Evolutionary conservation across 2,888 invertebrate species (phyloP).

Genomic region (Calliopum simillimum): DNA sequence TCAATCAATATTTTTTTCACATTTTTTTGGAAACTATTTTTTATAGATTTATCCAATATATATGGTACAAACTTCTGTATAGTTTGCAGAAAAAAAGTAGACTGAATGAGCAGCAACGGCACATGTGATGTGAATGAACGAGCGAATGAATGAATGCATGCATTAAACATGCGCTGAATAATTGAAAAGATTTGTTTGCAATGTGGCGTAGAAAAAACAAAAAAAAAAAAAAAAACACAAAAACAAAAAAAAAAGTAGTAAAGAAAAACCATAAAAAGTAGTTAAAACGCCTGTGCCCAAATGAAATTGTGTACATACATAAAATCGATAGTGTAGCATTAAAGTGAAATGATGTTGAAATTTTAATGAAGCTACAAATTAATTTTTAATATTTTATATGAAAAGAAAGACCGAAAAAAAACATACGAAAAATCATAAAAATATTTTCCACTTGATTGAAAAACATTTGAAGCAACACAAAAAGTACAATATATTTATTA

Average conservation of each 20-base stretch:
- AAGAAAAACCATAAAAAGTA: too few species aligned
- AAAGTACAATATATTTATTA: not conserved
- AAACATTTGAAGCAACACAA: not conserved
- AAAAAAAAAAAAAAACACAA: not conserved
- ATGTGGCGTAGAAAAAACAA: not conserved
- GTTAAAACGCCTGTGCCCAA: too few species aligned
- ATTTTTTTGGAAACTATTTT: not conserved
- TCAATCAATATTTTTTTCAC: not conserved
- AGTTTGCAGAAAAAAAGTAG: not conserved
- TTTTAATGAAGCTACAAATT: too few species aligned
- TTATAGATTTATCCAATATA: not conserved
- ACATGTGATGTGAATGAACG: conserved; percentile 25
- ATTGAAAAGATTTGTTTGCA: conserved; percentile 11
- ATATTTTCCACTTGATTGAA: not conserved
- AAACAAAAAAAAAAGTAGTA: not conserved
- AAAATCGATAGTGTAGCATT: too few species aligned
- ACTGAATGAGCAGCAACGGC: conserved; percentile 10
- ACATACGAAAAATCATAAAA: not conserved
- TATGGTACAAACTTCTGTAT: not conserved
- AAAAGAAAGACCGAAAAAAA: too few species aligned
- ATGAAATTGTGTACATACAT: too few species aligned
- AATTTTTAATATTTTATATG: too few species aligned
- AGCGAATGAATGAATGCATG: conserved; percentile 10
- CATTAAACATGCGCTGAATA: not conserved
- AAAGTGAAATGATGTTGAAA: too few species aligned